Base-by-base conservation (phyloP, 2,113 vertebrate genomes). In the Pontoporia blainvillei region DNA sequence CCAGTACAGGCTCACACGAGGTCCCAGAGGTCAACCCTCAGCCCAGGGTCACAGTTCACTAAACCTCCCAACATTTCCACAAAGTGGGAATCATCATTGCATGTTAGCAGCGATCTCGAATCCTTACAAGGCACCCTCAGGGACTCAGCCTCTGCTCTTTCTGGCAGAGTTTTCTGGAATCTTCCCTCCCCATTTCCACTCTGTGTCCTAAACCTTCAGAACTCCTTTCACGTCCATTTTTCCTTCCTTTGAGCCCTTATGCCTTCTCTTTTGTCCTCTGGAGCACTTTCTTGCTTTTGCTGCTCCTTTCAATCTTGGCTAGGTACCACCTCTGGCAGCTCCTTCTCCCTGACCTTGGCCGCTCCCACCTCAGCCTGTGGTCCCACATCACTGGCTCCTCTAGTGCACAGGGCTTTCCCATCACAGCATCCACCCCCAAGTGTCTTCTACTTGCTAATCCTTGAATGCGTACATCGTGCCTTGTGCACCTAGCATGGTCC, bases 1-100 rank as follows among this genome's bases (percentile, higher is more conserved):
- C 23, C 0, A 1, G 4, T 3, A 9, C 3, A 0, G 21, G 0
- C 49, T 3, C 41, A 11, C 72, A 75, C 41, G 4, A 57, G 62
- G 75, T 78, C 27, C 31, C 34, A 17, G 29, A n/a, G 13, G 3
- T 31, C 39, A 21, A 34, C 15, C 27, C 17, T 41, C 3, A 6
- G 5, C 54, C 61, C 41, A 8, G 49, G 5, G 29, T 31, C 44
- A 7, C 1, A 46, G 10, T 3, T 92, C 15, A 0, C 86, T 49
- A 34, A 78, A 1, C 25, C 20, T 72, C 39, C n/a, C 21, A 25
- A 41, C 44, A 21, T 71, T 64, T 49, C 36, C 44, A 1, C 72
- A 17, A 27, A 59, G 15, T 17, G 39, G n/a, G 46, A 61, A 39
- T 59, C 11, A 27, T 8, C 13, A 27, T 17, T 34, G 9, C 29